Base-by-base conservation (phyloP, 2,797 vertebrate species). In the Propithecus perrieri region DNA sequence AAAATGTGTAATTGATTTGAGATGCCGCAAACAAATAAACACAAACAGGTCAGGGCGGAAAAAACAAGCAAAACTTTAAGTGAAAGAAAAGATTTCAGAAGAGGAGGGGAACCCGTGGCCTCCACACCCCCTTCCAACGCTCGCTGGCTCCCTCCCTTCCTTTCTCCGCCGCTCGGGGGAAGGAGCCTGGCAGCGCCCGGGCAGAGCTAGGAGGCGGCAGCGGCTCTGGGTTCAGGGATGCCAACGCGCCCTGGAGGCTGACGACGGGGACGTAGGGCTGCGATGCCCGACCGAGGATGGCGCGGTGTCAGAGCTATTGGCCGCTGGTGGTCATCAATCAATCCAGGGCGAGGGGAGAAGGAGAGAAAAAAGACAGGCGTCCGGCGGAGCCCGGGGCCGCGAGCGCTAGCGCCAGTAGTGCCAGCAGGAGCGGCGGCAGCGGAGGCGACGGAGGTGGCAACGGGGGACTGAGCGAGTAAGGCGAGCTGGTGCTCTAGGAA, bases 281-380 rank as follows among this genome's bases (percentile, higher is more conserved):
- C 93, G 96, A 98, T 99, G 98, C 98, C 98, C 98, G 96, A 98
- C 98, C 98, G 98, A 97, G 97, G 98, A 98, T 98, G 98, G 98
- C 98, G 98, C 94, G 91, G 96, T 98, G 98, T 98, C 98, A 98
- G 98, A 98, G 98, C 98, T 98, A 98, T 98, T 98, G 99, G 98
- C 97, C 98, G 97, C 98, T 98, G 89, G 97, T 98, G 98, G 96
- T 93, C 98, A 97, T 98, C 99, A 98, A 98, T 99, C 98, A 99
- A 89, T 96, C 95, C 53, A 7, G 95, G 95, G 91, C 50, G 87
- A 87, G 96, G 83, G 98, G 85, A 78, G 84, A 86, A 90, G 98
- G 97, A 98, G 98, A 98, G 98, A 67, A 85, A 97, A 96, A 96
- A 98, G 90, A 30, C 57, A 22, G 96, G 96, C 97, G 75, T 85